A percentile compares a stretch with the other conserved stretches of the same genome.
phyloP scores from a whole-genome alignment of 2,797 vertebrate genomes.

The Oryzias dopingdopingensis region DNA sequence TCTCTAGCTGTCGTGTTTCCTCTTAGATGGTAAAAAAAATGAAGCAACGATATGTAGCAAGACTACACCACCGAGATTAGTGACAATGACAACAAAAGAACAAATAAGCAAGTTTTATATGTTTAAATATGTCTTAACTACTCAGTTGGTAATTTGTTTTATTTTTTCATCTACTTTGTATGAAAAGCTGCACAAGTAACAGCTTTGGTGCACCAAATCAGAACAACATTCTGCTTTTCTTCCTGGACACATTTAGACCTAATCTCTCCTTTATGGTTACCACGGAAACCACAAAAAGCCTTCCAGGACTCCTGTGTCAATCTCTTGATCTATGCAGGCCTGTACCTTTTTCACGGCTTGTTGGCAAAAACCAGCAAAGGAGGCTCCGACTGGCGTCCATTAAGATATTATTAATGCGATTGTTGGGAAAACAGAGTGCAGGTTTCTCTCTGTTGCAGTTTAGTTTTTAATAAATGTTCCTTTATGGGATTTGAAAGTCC shows the following conservation, averaged over 20 bases:
- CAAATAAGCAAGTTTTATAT: background rate
- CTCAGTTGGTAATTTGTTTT: too few relatives aligned
- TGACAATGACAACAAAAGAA: too few relatives aligned
- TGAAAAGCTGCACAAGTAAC: background rate
- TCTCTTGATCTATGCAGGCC: constrained; percentile 37
- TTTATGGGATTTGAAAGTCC: too few relatives aligned
- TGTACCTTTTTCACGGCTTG: background rate
- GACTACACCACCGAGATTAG: too few relatives aligned
- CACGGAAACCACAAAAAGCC: constrained; percentile 13
- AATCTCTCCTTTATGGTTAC: constrained; percentile 8
- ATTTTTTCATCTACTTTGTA: background rate
- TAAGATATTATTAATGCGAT: background rate
- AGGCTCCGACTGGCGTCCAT: background rate
- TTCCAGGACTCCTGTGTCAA: constrained; percentile 20
- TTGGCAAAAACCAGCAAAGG: background rate
- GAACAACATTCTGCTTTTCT: background rate
- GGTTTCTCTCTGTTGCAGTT: background rate
- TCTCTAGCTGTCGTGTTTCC: background rate
- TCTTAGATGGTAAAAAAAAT: background rate
- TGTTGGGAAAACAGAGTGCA: background rate
- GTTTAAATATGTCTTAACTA: background rate
- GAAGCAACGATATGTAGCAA: background rate
- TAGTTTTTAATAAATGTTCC: background rate
- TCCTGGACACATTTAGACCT: constrained; percentile 2
- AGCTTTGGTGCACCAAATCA: background rate